These are phyloP conservation scores for Melieria picta DNA, from an alignment of 2,888 invertebrate genomes.

Conservation along the genomic window DNA sequence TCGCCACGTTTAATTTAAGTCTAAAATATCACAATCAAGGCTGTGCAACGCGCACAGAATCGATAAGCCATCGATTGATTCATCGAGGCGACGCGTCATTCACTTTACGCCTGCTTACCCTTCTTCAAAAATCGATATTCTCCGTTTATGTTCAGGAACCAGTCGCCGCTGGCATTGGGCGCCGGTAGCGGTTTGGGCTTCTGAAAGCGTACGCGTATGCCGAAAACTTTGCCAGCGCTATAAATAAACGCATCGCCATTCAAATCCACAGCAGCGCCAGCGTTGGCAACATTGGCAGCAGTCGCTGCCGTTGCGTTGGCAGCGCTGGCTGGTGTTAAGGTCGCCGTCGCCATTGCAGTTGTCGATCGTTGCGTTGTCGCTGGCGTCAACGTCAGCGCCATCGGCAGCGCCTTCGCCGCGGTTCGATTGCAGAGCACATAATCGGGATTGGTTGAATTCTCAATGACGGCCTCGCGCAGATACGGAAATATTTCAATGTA, in stretches of 20 bases:
- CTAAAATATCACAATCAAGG: too few species aligned
- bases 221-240: conserved; percentile 56
- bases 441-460: conserved; percentile 60
- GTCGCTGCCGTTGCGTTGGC: conserved; percentile 38
- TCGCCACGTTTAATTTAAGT: too few species aligned
- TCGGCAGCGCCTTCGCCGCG: conserved; percentile 36
- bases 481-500: conserved; percentile 65
- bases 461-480: conserved; percentile 64
- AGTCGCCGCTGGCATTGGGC: conserved; percentile 29
- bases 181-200: not conserved
- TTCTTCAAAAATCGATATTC: conserved; percentile 61
- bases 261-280: conserved; percentile 40
- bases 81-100: not conserved
- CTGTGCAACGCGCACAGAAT: too few species aligned
- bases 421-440: conserved; percentile 62
- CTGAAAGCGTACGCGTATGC: conserved; percentile 56
- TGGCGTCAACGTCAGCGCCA: conserved; percentile 30
- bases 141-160: conserved; percentile 53
- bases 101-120: conserved; percentile 46
- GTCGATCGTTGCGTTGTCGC: conserved; percentile 15
- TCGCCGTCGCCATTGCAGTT: conserved; percentile 15
- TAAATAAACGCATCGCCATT: conserved; percentile 54
- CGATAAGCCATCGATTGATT: not conserved
- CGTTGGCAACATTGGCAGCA: conserved; percentile 30
- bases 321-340: conserved; percentile 33